Evolutionary conservation across 2,888 invertebrate genomes (phyloP).

Genomic region (Lutraria lutraria): DNA sequence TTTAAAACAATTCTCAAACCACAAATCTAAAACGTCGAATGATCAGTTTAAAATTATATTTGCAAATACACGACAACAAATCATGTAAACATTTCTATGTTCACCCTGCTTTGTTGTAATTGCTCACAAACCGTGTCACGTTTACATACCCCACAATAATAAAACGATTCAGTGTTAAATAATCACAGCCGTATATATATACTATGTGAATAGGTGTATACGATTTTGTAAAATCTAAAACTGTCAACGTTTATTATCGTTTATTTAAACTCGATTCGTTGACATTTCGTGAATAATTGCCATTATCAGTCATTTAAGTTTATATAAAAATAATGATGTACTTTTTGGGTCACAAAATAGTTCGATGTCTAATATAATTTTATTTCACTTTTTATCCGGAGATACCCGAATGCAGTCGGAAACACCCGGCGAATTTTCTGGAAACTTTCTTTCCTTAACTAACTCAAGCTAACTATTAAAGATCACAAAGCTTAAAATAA

Average conservation of each 20-base stretch:
- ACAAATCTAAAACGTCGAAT: not conserved
- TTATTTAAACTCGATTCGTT: not conserved
- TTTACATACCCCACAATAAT: not conserved
- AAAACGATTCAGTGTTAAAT: not conserved
- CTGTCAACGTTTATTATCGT: not conserved
- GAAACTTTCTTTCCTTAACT: no score
- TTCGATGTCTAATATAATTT: not conserved
- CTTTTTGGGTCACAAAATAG: not conserved
- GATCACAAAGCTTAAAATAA: no score
- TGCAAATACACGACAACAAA: not conserved
- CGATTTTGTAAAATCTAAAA: not conserved
- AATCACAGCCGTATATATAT: not conserved
- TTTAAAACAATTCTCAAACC: not conserved
- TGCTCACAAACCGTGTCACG: not conserved
- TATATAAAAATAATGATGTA: no score
- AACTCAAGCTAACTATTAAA: no score
- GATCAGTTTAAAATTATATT: not conserved
- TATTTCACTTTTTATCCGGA: not conserved
- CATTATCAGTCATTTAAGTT: not conserved
- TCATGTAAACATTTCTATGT: constrained; percentile 2
- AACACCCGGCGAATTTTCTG: no score
- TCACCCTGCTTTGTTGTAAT: not conserved
- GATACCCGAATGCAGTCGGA: not conserved
- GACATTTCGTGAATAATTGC: not conserved
- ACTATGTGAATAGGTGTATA: not conserved